These are phyloP conservation scores for Podiceps cristatus DNA, from an alignment of 2,113 vertebrate genomes.

Conservation along the genomic window DNA sequence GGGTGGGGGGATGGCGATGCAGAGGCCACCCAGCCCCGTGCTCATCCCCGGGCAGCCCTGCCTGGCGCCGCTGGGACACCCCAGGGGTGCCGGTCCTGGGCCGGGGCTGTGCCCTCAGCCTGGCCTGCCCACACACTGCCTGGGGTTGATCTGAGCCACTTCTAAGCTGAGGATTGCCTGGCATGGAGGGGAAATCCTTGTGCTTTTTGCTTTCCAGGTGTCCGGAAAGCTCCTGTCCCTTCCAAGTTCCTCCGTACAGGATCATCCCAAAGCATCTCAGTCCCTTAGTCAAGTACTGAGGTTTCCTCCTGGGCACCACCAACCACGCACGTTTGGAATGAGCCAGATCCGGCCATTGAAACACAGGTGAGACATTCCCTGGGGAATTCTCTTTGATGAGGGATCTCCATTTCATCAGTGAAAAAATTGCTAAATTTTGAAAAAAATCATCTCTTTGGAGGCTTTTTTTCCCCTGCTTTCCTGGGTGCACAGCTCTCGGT, in stretches of 20 bases:
- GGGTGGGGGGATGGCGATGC: background rate
- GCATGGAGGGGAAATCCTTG: background rate
- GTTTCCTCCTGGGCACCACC: background rate
- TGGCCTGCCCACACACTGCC: background rate
- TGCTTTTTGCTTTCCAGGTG: background rate
- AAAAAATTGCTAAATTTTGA: background rate
- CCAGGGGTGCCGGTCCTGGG: background rate
- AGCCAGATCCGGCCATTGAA: background rate
- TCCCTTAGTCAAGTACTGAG: fast-evolving
- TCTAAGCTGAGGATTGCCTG: background rate
- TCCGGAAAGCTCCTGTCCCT: background rate
- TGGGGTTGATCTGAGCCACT: background rate
- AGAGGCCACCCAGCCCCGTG: background rate
- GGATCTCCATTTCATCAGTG: background rate
- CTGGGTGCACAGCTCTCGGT: background rate
- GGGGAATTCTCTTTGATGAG: background rate
- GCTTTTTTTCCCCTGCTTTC: background rate
- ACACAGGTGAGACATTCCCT: background rate
- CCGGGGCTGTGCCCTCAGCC: background rate
- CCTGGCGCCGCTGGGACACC: background rate
- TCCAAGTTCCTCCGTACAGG: background rate
- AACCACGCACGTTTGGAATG: background rate
- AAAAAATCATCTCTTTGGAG: background rate
- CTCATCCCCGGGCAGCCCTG: background rate
- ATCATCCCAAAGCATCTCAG: background rate